These are phyloP conservation scores for Triops longicaudatus DNA, from an alignment of 1,140 invertebrate species.

Conservation along the genomic window DNA sequence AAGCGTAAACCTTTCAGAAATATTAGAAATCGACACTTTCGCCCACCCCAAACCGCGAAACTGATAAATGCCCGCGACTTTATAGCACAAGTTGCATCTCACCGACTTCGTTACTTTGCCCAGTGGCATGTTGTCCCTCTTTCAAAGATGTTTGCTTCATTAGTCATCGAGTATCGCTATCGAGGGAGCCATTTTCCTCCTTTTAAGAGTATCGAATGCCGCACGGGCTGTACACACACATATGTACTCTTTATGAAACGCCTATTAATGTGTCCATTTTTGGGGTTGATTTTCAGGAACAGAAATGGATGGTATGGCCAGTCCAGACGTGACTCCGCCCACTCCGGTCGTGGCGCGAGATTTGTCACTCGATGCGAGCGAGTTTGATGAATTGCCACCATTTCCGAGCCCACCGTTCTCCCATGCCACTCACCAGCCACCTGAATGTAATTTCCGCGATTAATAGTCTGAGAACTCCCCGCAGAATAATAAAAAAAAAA, in stretches of 20 bases:
- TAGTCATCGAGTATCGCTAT: neutral
- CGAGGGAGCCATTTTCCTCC: neutral
- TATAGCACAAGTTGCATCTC: no score
- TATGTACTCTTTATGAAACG: neutral
- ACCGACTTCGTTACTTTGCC: no score
- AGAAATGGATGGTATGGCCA: neutral
- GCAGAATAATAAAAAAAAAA: neutral
- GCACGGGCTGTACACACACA: neutral
- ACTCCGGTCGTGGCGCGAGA: neutral
- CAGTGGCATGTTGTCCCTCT: no score
- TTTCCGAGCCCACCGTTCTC: neutral
- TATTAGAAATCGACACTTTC: no score
- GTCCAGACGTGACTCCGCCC: neutral
- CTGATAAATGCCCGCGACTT: no score
- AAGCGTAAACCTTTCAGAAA: no score
- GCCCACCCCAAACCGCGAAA: no score
- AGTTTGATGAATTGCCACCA: constrained; percentile 7
- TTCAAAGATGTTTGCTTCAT: neutral
- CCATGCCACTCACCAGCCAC: neutral
- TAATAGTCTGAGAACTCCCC: neutral
- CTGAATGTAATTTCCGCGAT: constrained; percentile 4
- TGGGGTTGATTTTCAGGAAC: neutral
- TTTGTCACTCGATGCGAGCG: neutral
- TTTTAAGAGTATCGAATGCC: neutral
- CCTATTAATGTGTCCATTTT: neutral